A percentile compares a stretch with the other conserved stretches of the same genome.
phyloP scores from a whole-genome alignment of 2,888 invertebrate species.

The Drosophila borealis region DNA sequence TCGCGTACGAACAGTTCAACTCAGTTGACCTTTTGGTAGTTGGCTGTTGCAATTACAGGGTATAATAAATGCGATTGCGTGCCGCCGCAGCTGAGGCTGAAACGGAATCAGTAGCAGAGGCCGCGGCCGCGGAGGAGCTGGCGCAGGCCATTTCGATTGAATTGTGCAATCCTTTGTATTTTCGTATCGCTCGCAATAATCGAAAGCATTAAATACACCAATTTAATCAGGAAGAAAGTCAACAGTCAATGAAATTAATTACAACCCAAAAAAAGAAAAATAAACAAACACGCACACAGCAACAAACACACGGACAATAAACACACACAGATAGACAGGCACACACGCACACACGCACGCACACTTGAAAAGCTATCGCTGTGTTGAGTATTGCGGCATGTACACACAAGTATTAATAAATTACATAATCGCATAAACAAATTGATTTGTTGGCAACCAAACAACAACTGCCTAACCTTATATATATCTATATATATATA shows the following conservation, averaged over 20 bases:
- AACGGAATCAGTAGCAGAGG: not conserved
- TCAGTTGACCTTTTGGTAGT: no score
- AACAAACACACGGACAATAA: not conserved
- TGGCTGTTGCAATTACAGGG: slow-evolving; percentile 5
- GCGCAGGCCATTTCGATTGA: slow-evolving; percentile 2
- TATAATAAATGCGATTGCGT: slow-evolving; percentile 64
- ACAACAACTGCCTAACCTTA: slow-evolving; percentile 23
- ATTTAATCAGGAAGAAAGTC: slow-evolving; percentile 54
- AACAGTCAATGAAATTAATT: slow-evolving; percentile 44
- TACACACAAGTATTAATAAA: slow-evolving; percentile 17
- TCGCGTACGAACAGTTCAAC: no score
- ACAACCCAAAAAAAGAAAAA: not conserved
- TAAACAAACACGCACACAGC: not conserved
- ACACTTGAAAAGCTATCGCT: not conserved
- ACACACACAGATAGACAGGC: not conserved
- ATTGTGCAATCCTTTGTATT: slow-evolving; percentile 34
- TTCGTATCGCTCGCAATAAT: slow-evolving; percentile 25
- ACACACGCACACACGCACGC: not conserved
- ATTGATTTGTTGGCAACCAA: slow-evolving; percentile 4
- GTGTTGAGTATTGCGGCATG: slow-evolving; percentile 3
- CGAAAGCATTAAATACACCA: slow-evolving; percentile 46
- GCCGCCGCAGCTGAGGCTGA: slow-evolving; percentile 31
- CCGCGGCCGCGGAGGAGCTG: not conserved
- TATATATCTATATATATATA: not conserved
- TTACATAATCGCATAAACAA: slow-evolving; percentile 33